phyloP scores from a whole-genome alignment of 92 coral and sea anemone species.

The Palythoa grandis region DNA sequence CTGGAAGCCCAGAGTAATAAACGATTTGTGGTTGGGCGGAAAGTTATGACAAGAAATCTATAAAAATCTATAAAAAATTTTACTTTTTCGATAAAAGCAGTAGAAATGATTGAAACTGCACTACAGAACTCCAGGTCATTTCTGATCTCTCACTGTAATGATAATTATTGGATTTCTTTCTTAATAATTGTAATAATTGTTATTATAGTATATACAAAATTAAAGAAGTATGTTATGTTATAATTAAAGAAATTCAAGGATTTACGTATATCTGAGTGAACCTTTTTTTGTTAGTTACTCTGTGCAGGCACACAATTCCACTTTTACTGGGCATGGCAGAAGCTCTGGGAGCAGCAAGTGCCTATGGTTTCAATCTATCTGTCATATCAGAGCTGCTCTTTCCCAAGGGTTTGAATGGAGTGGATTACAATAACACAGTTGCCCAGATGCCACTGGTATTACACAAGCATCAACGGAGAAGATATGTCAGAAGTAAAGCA shows the following conservation, averaged over 20 bases:
- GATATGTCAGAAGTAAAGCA: conserved; percentile 9
- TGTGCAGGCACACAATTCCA: conserved; percentile 84
- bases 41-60: no score
- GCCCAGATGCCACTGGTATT: conserved; percentile 10
- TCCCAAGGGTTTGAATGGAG: conserved; percentile 47
- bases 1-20: no score
- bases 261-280: background rate
- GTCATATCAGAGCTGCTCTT: conserved; percentile 62
- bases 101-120: background rate
- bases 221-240: background rate
- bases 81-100: no score
- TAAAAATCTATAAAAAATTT: no score
- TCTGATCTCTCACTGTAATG: no score
- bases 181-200: no score
- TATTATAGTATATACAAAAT: background rate
- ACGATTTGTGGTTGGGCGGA: no score
- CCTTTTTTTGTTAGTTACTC: conserved; percentile 49
- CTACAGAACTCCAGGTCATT: no score
- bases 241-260: background rate
- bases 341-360: conserved; percentile 86
- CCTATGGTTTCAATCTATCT: conserved; percentile 60
- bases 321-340: conserved; percentile 91
- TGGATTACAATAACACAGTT: background rate
- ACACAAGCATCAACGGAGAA: conserved; percentile 30
- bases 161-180: background rate